Conservation (phyloP, 37 sponge, comb jelly and placozoan species). For the Ephydatia muelleri region DNA sequence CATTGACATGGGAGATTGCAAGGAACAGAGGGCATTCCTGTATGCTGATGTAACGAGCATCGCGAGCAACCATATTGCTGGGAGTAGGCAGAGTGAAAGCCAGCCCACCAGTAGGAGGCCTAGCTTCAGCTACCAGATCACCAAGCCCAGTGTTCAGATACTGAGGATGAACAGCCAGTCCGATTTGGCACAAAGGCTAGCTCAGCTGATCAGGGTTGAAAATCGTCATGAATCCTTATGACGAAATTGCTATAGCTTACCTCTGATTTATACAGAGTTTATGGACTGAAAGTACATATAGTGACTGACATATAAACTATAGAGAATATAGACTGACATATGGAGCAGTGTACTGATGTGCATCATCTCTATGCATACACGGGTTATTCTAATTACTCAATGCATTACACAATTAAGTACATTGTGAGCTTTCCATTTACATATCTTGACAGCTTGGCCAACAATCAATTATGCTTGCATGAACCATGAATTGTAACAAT, state of each 20-base stretch:
- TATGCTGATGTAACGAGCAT: background rate
- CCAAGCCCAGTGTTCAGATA: background rate
- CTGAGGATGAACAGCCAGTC: background rate
- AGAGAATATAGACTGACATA: too few species aligned
- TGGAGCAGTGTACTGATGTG: too few species aligned
- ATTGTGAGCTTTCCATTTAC: too few species aligned
- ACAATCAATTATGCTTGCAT: too few species aligned
- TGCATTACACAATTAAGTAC: too few species aligned
- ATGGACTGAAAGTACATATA: background rate
- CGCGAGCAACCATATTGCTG: background rate
- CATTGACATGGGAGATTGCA: background rate
- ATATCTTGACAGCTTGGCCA: too few species aligned
- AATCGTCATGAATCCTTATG: background rate
- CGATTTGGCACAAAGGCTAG: background rate
- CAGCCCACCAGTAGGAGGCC: background rate
- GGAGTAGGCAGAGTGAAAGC: background rate
- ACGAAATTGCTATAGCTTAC: too few species aligned
- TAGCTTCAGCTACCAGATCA: background rate
- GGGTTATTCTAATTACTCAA: too few species aligned
- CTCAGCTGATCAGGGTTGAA: background rate
- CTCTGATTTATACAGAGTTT: background rate
- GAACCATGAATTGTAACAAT: too few species aligned
- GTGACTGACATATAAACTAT: too few species aligned
- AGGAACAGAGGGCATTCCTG: background rate
- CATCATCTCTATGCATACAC: too few species aligned